Percentiles rank a stretch among this genome's conserved stretches.
Conservation (phyloP, 2,888 invertebrate species). For the Lypha dubia region DNA sequence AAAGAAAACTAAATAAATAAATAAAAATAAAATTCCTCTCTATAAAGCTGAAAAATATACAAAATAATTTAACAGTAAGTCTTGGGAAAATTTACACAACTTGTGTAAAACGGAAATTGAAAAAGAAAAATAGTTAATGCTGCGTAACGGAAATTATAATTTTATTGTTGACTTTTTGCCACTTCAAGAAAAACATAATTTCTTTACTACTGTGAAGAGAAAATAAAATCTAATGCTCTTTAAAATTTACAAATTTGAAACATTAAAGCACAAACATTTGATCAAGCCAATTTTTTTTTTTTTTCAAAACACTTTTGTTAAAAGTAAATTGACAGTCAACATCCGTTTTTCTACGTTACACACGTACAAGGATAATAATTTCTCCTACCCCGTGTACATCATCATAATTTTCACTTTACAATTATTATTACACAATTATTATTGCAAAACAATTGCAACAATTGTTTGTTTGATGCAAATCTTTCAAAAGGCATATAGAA, state of each 20-base stretch:
- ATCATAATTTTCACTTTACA: neutral
- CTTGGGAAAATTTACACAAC: slow-evolving; percentile 21
- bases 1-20: no score
- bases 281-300: neutral
- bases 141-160: slow-evolving; percentile 67
- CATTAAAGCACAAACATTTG: neutral
- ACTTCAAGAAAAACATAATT: neutral
- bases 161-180: slow-evolving; percentile 49
- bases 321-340: slow-evolving; percentile 62
- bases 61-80: slow-evolving; percentile 21
- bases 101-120: slow-evolving; percentile 56
- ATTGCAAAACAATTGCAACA: slow-evolving; percentile 51
- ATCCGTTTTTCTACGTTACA: slow-evolving; percentile 40
- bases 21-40: neutral
- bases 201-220: neutral
- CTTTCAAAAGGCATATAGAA: neutral
- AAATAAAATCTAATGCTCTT: neutral
- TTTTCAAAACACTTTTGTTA: slow-evolving; percentile 44
- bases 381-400: neutral
- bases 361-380: slow-evolving; percentile 1
- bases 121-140: slow-evolving; percentile 52
- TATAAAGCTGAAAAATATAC: slow-evolving; percentile 27
- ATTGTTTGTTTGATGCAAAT: slow-evolving; percentile 48
- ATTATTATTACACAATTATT: slow-evolving; percentile 44
- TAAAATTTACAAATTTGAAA: neutral